Percentiles rank a stretch among this genome's conserved stretches.
Evolutionary conservation across 1,140 invertebrate genomes (phyloP).

Genomic region (Semibalanus balanoides): DNA sequence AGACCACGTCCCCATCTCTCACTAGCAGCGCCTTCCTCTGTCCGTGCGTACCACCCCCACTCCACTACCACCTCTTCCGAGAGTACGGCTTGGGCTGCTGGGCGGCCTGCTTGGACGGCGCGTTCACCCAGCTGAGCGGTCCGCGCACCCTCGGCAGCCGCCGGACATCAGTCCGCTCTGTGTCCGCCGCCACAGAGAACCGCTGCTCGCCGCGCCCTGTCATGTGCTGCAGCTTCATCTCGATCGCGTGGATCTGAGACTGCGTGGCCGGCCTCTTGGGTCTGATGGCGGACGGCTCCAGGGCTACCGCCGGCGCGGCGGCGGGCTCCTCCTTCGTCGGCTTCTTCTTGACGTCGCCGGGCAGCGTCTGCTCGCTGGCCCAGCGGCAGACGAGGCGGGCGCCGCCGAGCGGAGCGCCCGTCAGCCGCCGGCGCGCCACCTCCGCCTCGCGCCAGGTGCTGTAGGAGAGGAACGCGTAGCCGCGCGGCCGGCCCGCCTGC

Average conservation of each 20-base stretch:
- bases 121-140: neutral
- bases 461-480: slow-evolving; percentile 83
- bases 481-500: slow-evolving; percentile 65
- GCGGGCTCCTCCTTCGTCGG: too few species aligned
- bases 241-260: neutral
- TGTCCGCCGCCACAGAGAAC: neutral
- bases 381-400: neutral
- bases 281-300: too few species aligned
- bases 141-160: neutral
- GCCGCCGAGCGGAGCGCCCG: neutral
- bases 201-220: neutral
- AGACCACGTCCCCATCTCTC: too few species aligned
- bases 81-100: neutral
- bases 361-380: neutral
- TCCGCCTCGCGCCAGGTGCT: slow-evolving; percentile 38
- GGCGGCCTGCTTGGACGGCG: neutral
- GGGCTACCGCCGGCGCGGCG: too few species aligned
- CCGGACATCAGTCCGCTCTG: neutral
- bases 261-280: neutral
- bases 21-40: too few species aligned
- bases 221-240: neutral
- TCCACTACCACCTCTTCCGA: neutral
- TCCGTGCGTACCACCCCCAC: too few species aligned
- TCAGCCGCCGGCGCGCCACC: neutral
- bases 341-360: too few species aligned